A percentile compares a stretch with the other conserved stretches of the same genome.
Evolutionary conservation across 2,113 vertebrate species (phyloP).

Genomic region (Upupa epops): DNA sequence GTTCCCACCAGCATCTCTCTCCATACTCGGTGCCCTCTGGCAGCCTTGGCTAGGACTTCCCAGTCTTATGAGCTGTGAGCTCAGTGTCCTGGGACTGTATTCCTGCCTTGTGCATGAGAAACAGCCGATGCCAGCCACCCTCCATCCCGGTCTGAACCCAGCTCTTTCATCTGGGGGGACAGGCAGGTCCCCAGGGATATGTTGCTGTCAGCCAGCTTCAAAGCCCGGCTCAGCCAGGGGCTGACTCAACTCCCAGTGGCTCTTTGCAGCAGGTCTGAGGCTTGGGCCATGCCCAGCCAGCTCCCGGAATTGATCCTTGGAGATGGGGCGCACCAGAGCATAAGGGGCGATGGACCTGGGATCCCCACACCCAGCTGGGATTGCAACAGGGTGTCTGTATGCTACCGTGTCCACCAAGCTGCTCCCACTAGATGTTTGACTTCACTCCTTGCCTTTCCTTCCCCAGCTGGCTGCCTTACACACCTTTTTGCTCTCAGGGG

Average conservation of each 20-base stretch:
- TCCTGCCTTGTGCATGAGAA: neutral
- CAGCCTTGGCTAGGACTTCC: neutral
- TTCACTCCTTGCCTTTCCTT: neutral
- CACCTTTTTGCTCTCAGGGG: neutral
- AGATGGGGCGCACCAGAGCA: neutral
- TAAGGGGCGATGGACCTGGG: fast-evolving
- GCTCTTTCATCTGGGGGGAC: conserved; percentile 6
- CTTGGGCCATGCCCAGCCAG: neutral
- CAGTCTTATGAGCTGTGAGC: conserved; percentile 26
- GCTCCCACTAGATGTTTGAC: neutral
- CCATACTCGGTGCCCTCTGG: neutral
- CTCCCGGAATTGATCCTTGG: neutral
- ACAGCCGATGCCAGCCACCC: neutral
- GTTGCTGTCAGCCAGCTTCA: neutral
- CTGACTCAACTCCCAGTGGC: neutral
- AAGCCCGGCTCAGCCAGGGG: fast-evolving
- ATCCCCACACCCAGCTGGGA: neutral
- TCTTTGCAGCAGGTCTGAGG: conserved; percentile 4
- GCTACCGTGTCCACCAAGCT: neutral
- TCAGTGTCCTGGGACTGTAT: neutral
- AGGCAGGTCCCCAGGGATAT: conserved; percentile 5
- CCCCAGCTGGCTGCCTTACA: neutral
- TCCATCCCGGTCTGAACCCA: neutral
- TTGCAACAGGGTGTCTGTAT: fast-evolving
- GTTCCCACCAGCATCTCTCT: neutral